Conservation (phyloP, 2,797 vertebrate genomes). For the Graptemys geographica region DNA sequence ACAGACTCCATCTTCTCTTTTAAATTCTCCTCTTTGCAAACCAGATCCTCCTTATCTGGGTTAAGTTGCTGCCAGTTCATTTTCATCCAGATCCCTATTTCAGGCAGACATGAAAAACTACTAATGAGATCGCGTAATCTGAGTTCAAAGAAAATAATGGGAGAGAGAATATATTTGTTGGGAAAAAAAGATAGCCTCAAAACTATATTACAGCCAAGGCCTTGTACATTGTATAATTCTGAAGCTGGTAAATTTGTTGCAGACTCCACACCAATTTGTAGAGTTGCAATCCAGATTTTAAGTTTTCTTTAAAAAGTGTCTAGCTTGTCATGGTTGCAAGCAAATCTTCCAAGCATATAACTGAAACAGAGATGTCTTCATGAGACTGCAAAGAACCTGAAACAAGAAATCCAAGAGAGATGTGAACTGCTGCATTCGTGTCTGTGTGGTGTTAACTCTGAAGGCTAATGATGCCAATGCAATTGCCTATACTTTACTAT, state of each 20-base stretch:
- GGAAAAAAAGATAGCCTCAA: slow-evolving; percentile 24
- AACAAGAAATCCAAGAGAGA: not conserved
- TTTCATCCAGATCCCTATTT: slow-evolving; percentile 67
- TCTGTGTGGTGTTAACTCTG: not conserved
- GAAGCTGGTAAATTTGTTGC: not conserved
- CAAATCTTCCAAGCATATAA: not conserved
- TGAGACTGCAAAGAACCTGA: not conserved
- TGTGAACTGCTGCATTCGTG: not conserved
- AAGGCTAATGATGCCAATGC: not conserved
- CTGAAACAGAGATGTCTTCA: not conserved
- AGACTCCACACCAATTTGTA: not conserved
- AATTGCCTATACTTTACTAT: not conserved
- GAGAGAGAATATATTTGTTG: slow-evolving; percentile 41
- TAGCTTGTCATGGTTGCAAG: not conserved
- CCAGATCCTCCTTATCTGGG: slow-evolving; percentile 68
- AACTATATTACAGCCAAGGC: not conserved
- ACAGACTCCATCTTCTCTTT: not conserved
- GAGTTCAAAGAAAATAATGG: slow-evolving; percentile 52
- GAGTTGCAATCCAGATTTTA: not conserved
- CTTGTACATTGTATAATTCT: not conserved
- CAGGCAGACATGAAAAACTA: slow-evolving; percentile 58
- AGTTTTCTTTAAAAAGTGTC: not conserved
- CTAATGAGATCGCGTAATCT: slow-evolving; percentile 60
- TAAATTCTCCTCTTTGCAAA: slow-evolving; percentile 57
- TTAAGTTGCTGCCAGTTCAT: slow-evolving; percentile 72